Conservation (phyloP, 2,888 invertebrate genomes). For the Tenthredo notha region DNA sequence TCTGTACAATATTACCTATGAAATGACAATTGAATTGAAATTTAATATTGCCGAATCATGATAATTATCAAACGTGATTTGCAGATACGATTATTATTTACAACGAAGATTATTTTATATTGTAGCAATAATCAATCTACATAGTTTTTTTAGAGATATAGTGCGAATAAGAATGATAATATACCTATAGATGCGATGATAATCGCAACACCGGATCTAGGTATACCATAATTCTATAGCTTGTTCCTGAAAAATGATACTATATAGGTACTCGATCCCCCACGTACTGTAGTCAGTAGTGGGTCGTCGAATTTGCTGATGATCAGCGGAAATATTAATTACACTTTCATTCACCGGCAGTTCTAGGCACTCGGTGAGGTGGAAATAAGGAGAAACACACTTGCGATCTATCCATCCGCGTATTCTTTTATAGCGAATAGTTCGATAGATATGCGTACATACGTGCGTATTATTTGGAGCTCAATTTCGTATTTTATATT, state of each 20-base stretch:
- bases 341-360: constrained; percentile 37
- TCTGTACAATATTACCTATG: too few relatives aligned
- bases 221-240: constrained; percentile 1
- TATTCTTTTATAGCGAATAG: background rate
- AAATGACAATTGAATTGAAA: background rate
- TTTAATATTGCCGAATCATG: background rate
- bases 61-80: background rate
- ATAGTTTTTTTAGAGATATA: background rate
- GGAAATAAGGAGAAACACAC: background rate
- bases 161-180: background rate
- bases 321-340: constrained; percentile 49
- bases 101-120: background rate
- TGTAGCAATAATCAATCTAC: background rate
- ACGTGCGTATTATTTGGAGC: background rate
- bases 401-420: background rate
- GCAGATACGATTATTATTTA: background rate
- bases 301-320: constrained; percentile 37
- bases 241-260: constrained; percentile 44
- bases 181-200: background rate
- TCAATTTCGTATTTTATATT: background rate
- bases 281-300: constrained; percentile 8
- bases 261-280: constrained; percentile 2
- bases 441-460: background rate
- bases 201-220: constrained; percentile 30
- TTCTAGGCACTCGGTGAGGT: constrained; percentile 36